Evolutionary conservation across 1,140 invertebrate species (phyloP).

Genomic region (Drosophila pallidifrons): DNA sequence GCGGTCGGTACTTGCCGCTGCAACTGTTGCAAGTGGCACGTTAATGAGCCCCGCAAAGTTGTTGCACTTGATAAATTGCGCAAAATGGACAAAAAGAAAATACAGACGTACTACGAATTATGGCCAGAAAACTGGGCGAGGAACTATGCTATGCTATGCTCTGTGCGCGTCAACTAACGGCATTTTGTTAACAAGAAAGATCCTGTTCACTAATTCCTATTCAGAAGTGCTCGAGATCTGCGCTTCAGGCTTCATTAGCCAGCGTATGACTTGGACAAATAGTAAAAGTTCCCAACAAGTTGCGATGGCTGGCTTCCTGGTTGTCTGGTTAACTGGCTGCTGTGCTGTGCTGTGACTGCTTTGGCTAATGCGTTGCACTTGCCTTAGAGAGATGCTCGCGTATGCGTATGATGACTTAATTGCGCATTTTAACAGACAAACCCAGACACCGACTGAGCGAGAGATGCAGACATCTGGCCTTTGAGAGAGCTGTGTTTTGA

Average conservation of each 20-base stretch:
- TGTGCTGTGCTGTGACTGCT: not conserved
- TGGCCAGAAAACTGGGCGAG: slow-evolving; percentile 27
- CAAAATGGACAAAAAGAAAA: not conserved
- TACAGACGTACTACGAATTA: slow-evolving; percentile 4
- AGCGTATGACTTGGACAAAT: slow-evolving; percentile 18
- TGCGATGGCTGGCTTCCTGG: slow-evolving; percentile 23
- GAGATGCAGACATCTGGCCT: slow-evolving; percentile 3
- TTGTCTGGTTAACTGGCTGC: slow-evolving; percentile 22
- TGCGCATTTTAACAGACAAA: slow-evolving; percentile 70
- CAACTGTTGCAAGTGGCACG: slow-evolving; percentile 52
- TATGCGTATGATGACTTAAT: slow-evolving; percentile 78
- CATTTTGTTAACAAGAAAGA: slow-evolving; percentile 42
- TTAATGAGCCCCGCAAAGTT: slow-evolving; percentile 63
- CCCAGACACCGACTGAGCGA: slow-evolving; percentile 31
- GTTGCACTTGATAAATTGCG: slow-evolving; percentile 74
- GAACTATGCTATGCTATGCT: not conserved
- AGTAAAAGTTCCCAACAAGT: slow-evolving; percentile 24
- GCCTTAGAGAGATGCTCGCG: slow-evolving; percentile 53
- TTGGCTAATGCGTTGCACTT: slow-evolving; percentile 67
- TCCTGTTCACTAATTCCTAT: slow-evolving; percentile 50
- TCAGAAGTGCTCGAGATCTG: slow-evolving; percentile 43
- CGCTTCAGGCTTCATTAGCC: slow-evolving; percentile 50
- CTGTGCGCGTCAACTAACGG: slow-evolving; percentile 32
- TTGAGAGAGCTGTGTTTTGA: slow-evolving; percentile 70
- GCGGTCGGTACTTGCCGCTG: not conserved